Base-by-base conservation (phyloP, 2,113 vertebrate species). In the Prionailurus bengalensis region DNA sequence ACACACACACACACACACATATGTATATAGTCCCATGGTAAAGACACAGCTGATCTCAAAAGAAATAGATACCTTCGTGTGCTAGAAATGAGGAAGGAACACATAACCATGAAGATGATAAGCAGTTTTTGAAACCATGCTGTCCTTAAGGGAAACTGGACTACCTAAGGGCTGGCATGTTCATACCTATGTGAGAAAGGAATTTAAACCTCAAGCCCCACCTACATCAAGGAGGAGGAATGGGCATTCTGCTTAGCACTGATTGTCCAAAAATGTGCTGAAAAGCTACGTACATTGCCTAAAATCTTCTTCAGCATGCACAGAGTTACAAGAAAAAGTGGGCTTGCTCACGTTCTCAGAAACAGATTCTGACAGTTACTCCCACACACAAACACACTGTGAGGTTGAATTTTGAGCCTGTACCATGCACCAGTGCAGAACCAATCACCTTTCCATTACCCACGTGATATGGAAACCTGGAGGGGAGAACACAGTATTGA, bases 1-100 rank as follows among this genome's bases (percentile, higher is more conserved):
- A 45, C 42, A 45, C 42, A 45, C 42, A 45, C 42, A 45, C 45
- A 45, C 42, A 45, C 45, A 45, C 45, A 45, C 45, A 45, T 45
- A 48, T 19, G 48, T n/a, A 17, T 63, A 45, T 55, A 51, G 4
- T 51, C 84, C 12, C 45, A 33, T 42, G 55, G 66, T 97, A 87
- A 97, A 97, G 55, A 48, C 31, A 89, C 13, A 95, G 65, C 15
- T 89, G 71, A 82, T 12, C 71, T 86, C n/a, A 85, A 94, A 71
- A 82, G 36, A 92, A 97, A 94, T 25, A 42, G 27, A 25, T 36
- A 73, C n/a, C 19, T 53, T 83, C 66, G 45, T 29, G 70, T 55
- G 51, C 27, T 17, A 89, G 73, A 86, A 63, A 92, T 58, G 39
- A 89, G 76, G 15, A 89, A 17, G 31, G 21, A 58, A 76, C 10